Conservation (phyloP, 2,888 invertebrate genomes). For the Phlogophora meticulosa region DNA sequence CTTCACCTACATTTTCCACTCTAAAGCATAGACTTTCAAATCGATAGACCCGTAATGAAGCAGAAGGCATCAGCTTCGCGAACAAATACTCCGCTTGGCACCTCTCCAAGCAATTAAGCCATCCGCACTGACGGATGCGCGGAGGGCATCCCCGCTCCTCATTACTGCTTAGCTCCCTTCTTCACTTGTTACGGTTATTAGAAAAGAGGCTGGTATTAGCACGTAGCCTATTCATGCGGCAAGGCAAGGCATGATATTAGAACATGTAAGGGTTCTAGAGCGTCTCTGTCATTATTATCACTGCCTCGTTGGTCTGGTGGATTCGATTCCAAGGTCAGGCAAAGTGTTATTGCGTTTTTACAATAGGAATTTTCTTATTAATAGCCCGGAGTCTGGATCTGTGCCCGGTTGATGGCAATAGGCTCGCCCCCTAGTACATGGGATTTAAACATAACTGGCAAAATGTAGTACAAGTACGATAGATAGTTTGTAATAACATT, state of each 20-base stretch:
- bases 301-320: too few relatives aligned
- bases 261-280: background rate
- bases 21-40: conserved; percentile 58
- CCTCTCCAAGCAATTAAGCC: conserved; percentile 75
- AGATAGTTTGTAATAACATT: too few relatives aligned
- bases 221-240: background rate
- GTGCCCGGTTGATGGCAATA: too few relatives aligned
- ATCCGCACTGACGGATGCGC: conserved; percentile 65
- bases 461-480: too few relatives aligned
- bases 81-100: conserved; percentile 74
- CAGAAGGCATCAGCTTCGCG: conserved; percentile 65
- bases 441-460: too few relatives aligned
- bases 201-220: conserved; percentile 41
- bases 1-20: conserved; percentile 58
- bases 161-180: conserved; percentile 58
- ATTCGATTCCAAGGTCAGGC: too few relatives aligned
- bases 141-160: conserved; percentile 57
- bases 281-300: background rate
- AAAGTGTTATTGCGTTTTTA: too few relatives aligned
- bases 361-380: too few relatives aligned
- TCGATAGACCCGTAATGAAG: conserved; percentile 63
- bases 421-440: too few relatives aligned
- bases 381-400: too few relatives aligned
- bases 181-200: conserved; percentile 46
- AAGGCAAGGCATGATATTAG: background rate